Evolutionary conservation across 2,113 vertebrate species (phyloP).

Genomic region (Myotis davidii): DNA sequence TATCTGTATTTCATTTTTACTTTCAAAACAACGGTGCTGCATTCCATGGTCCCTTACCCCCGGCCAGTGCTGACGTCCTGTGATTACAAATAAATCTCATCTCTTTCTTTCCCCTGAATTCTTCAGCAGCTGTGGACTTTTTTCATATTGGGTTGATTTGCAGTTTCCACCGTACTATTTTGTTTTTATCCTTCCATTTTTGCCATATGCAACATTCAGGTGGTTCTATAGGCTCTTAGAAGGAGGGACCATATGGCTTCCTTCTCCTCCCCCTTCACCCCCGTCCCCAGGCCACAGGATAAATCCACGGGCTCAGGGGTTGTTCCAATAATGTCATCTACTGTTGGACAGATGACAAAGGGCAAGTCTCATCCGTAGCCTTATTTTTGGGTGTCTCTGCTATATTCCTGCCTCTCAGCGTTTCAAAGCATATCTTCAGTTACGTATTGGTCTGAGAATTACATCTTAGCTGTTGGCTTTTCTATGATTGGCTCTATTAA

Average conservation of each 20-base stretch:
- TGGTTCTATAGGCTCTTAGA: neutral
- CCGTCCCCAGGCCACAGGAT: neutral
- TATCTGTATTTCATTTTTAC: neutral
- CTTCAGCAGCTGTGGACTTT: neutral
- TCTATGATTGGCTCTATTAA: neutral
- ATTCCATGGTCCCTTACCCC: fast-evolving
- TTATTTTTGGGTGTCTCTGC: neutral
- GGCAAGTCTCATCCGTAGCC: neutral
- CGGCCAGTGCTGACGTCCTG: neutral
- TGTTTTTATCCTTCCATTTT: neutral
- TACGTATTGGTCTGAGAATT: neutral
- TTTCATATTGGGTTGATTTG: neutral
- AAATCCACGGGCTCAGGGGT: neutral
- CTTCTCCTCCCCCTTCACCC: fast-evolving
- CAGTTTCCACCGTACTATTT: neutral
- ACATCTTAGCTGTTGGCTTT: neutral
- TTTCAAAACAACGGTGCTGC: neutral
- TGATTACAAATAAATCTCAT: neutral
- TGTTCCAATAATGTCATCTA: neutral
- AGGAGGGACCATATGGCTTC: neutral
- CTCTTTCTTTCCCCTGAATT: neutral
- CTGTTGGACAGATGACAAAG: neutral
- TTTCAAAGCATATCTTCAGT: neutral
- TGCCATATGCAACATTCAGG: neutral
- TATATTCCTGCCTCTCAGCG: neutral